Base-by-base conservation (phyloP, 2,888 invertebrate genomes). In the Xanthorhoe designata region DNA sequence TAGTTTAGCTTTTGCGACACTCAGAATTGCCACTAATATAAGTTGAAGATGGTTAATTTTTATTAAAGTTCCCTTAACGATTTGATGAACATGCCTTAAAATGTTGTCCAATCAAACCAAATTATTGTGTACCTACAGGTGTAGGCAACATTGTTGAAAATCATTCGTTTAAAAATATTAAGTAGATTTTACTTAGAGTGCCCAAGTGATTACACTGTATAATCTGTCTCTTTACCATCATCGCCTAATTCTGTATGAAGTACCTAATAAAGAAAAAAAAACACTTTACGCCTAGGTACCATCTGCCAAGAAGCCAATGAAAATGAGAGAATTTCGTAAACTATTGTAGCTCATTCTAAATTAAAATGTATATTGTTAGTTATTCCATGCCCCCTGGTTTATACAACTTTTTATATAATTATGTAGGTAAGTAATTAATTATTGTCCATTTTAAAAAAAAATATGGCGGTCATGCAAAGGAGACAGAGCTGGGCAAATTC, bases 61-160 rank as follows among this genome's bases (percentile, higher is more conserved):
- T 42, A 42, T 49, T 62, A 32, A 45, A 29, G n/a, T 52, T 58
- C n/a, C 55, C 51, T 18, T 67, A 49, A 63, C 61, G 57, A 61
- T 56, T 63, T 55, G 51, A 62, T 62, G 13, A 45, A 50, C 62
- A 63, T 56, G 61, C 52, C 56, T 53, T 60, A 56, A 15, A 56
- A 58, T 53, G 17, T 58, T 55, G 38, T 62, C 18, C 58, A 58
- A 18, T 24, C 15, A 53, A 52, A 59, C 58, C 50, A 57, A 52
- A 63, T 56, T 32, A 57, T 47, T 42, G 24, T 29, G 51, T 52
- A 47, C 57, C 42, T 52, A 47, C 63, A 63, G 56, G 52, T 47
- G 53, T 35, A 49, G 56, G 57, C 19, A 57, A 38, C 24, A 64
- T 47, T 57, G 35, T 58, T 52, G n/a, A 47, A 18, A 17, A 54